Base-by-base conservation (phyloP, 2,797 vertebrate genomes). In the Pelodytes ibericus region DNA sequence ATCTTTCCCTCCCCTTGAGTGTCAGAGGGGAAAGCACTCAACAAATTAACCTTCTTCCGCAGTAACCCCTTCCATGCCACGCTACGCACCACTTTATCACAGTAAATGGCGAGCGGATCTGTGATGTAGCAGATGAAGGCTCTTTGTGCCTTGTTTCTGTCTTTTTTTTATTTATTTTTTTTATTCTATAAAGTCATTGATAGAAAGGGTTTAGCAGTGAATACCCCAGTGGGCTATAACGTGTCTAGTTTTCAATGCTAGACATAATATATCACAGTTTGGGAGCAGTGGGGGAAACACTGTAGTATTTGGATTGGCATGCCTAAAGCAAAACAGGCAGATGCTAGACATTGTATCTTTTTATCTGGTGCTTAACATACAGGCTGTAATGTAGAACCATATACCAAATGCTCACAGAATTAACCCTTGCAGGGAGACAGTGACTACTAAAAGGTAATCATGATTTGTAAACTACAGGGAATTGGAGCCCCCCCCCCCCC, bases 211-310 rank as follows among this genome's bases (percentile, higher is more conserved):
- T 41, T 60, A 29, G 18, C 39, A 29, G 47, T 18, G 26, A 56
- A 71, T 71, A 18, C 75, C 67, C 67, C 30, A 47, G 75, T 44
- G 68, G 39, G 30, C 67, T 31, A 58, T 77, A 64, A 71, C 15
- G 20, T 30, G 49, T 47, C 74, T 31, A 31, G 30, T 53, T 71
- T 63, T 36, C 60, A 49, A 33, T 49, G 62, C 67, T 58, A 65
- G 59, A 71, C 59, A 65, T 77, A 77, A 77, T 77, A 77, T 71
- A 77, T 77, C 75, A 71, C 74, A 53, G 74, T 77, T 63, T 77
- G 67, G 30, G 60, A 77, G 41, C 66, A 71, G 59, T 62, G 25
- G 26, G 66, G 49, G 27, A 26, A 53, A 58, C 39, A 44, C 75
- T 57, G 24, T 36, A 36, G 61, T 41, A 51, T 27, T 31, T 36